Base-by-base conservation (phyloP, 2,888 invertebrate genomes). In the Melipona bicolor region DNA sequence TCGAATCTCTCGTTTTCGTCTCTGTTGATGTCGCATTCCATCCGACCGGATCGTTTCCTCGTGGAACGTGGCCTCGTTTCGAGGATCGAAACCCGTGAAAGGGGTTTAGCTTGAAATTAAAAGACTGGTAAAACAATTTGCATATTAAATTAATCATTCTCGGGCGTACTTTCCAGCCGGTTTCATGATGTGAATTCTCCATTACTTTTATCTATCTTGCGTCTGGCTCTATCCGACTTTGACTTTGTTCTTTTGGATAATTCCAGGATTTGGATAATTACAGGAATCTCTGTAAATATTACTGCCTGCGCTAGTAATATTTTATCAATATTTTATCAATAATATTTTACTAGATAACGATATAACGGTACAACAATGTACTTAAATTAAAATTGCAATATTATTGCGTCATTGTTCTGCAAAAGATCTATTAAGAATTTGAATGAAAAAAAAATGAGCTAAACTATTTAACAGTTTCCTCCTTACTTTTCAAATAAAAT, bases 11-110 rank as follows among this genome's bases (percentile, higher is more conserved):
- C 64, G 11, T 56, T 43, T 43, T 69, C 54, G 19, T 69, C 68
- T 70, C 54, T 54, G 36, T 62, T 27, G 49, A 69, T 49, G 73
- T 54, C 43, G 50, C 61, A 59, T 71, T 78, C 78, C 82, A 36
- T 70, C 43, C 27, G 24, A 3, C 24, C 36, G 54, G 32, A 49
- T 61, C 56, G 65, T 49, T 4, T 4, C 54, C 9, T 17, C n/a
- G 11, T 11, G 52, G 49, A 56, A 56, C 49, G 52, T 43, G 54
- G 56, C 52, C 52, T 62, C 62, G 43, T 72, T 62, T 61, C 21
- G 49, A 24, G 61, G 32, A 62, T 67, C n/a, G 43, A 43, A 6
- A 43, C n/a, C 6, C 49, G 15, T 17, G 17, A 15, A 43, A 36
- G n/a, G 19, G 43, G 43, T 19, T 32, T 21, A 15, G 73, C 21